These are phyloP conservation scores for Centruroides sculpturatus DNA, from an alignment of 1,140 invertebrate species.

Conservation along the genomic window DNA sequence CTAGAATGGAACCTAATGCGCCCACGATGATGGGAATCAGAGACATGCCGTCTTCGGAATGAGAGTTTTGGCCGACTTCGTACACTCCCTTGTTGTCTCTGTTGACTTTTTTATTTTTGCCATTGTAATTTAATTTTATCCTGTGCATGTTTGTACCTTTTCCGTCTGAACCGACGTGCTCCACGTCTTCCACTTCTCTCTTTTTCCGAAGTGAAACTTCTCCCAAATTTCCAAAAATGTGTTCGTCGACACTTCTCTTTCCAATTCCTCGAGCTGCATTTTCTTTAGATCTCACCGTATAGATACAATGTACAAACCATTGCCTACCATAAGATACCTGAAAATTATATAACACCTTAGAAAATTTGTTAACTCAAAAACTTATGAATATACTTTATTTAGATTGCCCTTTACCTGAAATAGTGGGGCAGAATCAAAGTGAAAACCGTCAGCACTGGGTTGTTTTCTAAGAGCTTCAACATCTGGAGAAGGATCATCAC, in stretches of 20 bases:
- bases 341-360: not conserved
- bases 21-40: no score
- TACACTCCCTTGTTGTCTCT: no score
- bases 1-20: no score
- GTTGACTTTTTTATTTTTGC: no score
- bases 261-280: constrained; percentile 18
- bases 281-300: constrained; percentile 24
- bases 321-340: constrained; percentile 28
- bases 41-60: no score
- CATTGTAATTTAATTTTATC: constrained; percentile 18
- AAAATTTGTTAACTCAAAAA: not conserved
- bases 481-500: constrained; percentile 20
- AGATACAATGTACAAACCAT: constrained; percentile 33
- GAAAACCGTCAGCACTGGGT: constrained; percentile 30
- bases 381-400: not conserved
- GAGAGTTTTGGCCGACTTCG: no score
- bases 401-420: constrained; percentile 24
- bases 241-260: constrained; percentile 19
- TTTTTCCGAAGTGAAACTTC: not conserved
- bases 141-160: constrained; percentile 30
- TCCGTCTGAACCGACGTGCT: constrained; percentile 20
- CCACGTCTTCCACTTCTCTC: constrained; percentile 17
- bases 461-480: constrained; percentile 22
- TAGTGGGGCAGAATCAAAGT: constrained; percentile 27
- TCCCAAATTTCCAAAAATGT: not conserved